Percentiles rank a stretch among this genome's conserved stretches.
These are phyloP conservation scores for Trilocha varians DNA, from an alignment of 2,888 invertebrate genomes.

Conservation along the genomic window DNA sequence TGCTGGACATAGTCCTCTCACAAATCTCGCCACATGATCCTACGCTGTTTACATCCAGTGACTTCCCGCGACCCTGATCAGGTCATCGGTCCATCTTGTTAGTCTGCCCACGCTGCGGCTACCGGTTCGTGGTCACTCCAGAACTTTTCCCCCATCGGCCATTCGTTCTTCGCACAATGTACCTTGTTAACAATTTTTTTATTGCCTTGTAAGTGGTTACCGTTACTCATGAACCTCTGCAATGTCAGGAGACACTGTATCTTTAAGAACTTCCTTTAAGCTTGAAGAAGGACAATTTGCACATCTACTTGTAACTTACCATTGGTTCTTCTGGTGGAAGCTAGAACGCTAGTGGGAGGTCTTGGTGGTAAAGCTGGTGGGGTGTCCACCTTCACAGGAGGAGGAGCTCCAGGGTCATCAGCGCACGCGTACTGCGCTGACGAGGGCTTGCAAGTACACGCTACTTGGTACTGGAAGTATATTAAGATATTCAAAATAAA, in stretches of 20 bases:
- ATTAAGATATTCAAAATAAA: slow-evolving; percentile 1
- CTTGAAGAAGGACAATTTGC: background rate
- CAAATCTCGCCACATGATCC: no score
- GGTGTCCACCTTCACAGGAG: slow-evolving; percentile 61
- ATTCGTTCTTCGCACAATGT: no score
- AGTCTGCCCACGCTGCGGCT: no score
- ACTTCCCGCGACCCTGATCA: no score
- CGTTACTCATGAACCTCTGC: no score
- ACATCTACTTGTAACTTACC: slow-evolving; percentile 24
- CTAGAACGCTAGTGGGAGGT: slow-evolving; percentile 55
- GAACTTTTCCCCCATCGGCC: no score
- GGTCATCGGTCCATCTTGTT: no score
- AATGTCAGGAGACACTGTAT: background rate
- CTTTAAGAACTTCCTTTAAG: background rate
- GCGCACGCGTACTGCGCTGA: slow-evolving; percentile 62
- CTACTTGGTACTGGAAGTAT: slow-evolving; percentile 62
- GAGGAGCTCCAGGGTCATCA: slow-evolving; percentile 57
- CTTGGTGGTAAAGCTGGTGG: slow-evolving; percentile 69
- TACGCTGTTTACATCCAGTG: no score
- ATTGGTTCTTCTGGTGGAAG: slow-evolving; percentile 50
- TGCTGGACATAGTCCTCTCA: no score
- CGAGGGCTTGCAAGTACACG: slow-evolving; percentile 63
- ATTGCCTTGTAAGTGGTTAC: no score
- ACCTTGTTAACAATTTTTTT: no score
- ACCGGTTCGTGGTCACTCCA: no score